Percentiles rank a stretch among this genome's conserved stretches.
These are phyloP conservation scores for Isurus oxyrinchus DNA, from an alignment of 2,113 vertebrate genomes.

Conservation along the genomic window DNA sequence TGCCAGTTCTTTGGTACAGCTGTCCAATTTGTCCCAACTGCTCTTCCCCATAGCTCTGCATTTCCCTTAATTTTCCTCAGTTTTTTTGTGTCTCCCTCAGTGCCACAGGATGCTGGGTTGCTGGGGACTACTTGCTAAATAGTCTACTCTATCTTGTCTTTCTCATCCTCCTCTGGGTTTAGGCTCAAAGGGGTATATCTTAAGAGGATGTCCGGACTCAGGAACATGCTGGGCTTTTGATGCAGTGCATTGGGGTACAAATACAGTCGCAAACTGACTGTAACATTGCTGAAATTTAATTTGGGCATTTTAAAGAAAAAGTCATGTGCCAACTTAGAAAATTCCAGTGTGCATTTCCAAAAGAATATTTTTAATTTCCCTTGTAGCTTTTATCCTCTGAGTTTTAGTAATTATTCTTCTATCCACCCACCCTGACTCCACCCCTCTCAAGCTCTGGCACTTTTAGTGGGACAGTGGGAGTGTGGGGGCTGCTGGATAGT, in stretches of 20 bases:
- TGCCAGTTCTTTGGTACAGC: not conserved
- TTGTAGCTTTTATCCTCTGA: not conserved
- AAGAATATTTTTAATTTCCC: not conserved
- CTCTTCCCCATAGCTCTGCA: not conserved
- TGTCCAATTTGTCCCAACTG: not conserved
- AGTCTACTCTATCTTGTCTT: not conserved
- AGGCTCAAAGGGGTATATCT: not conserved
- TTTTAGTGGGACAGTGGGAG: too few relatives aligned
- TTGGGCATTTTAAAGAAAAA: not conserved
- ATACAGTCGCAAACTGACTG: not conserved
- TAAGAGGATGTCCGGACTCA: not conserved
- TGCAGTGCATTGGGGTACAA: not conserved
- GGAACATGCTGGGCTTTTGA: not conserved
- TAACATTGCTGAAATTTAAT: not conserved
- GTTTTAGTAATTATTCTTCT: too few relatives aligned
- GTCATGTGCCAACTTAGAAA: not conserved
- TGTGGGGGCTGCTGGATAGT: too few relatives aligned
- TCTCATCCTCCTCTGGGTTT: not conserved
- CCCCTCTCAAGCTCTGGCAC: too few relatives aligned
- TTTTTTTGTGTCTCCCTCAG: not conserved
- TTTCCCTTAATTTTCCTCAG: not conserved
- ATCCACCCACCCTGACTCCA: too few relatives aligned
- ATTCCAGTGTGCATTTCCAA: not conserved
- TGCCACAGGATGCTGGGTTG: not conserved
- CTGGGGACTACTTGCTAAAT: not conserved